phyloP scores from a whole-genome alignment of 2,888 invertebrate species.

The Agriopis marginaria region DNA sequence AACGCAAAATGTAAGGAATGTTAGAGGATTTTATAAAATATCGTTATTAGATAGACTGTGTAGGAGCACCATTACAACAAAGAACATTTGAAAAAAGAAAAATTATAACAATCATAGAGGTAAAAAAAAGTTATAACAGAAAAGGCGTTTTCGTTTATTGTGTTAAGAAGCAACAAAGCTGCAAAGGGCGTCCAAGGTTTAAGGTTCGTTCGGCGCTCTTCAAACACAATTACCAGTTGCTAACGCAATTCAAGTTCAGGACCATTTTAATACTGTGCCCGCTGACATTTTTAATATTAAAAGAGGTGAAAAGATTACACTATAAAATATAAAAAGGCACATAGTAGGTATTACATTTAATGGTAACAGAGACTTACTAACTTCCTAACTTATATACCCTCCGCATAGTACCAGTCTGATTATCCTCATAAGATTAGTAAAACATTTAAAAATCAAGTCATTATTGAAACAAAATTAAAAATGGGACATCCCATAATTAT shows the following conservation, averaged over 20 bases:
- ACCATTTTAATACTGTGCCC: constrained; percentile 31
- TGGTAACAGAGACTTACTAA: no score
- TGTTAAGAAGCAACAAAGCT: constrained; percentile 36
- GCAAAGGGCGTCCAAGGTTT: constrained; percentile 40
- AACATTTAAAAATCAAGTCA: no score
- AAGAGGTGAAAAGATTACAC: constrained; percentile 27
- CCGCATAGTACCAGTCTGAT: no score
- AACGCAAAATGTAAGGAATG: no score
- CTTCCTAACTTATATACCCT: no score
- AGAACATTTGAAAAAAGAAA: neutral
- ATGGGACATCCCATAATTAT: no score
- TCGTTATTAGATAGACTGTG: no score
- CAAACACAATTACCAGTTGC: constrained; percentile 45
- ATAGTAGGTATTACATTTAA: no score
- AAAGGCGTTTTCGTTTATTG: constrained; percentile 33
- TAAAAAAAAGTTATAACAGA: constrained; percentile 22
- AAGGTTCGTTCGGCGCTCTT: constrained; percentile 39
- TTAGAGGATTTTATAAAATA: no score
- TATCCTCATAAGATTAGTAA: no score
- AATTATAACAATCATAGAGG: constrained; percentile 5
- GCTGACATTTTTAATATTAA: constrained; percentile 34
- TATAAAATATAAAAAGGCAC: neutral
- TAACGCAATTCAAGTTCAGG: constrained; percentile 39
- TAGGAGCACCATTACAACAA: neutral
- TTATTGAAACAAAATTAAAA: neutral